These are phyloP conservation scores for Lontra canadensis DNA, from an alignment of 2,113 vertebrate genomes.

Conservation along the genomic window DNA sequence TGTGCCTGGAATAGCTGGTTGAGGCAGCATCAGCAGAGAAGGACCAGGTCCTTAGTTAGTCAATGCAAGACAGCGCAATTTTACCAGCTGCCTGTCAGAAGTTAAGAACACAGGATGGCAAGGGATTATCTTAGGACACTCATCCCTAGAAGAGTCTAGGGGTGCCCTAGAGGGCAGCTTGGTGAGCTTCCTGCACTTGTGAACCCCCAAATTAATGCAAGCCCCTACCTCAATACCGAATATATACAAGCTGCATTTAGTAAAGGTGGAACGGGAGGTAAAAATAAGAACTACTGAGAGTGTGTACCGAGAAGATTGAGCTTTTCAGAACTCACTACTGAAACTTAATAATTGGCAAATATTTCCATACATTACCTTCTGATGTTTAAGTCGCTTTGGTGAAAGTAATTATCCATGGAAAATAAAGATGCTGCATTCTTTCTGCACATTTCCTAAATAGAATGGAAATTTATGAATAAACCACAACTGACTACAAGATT, in stretches of 20 bases:
- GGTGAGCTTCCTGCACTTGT: neutral
- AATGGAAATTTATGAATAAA: neutral
- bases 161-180: neutral
- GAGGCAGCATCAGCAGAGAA: neutral
- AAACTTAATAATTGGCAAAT: neutral
- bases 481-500: neutral
- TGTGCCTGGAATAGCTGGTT: neutral
- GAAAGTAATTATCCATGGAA: neutral
- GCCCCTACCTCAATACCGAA: neutral
- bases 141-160: neutral
- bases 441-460: neutral
- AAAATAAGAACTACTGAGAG: neutral
- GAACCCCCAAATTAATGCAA: neutral
- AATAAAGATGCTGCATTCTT: neutral
- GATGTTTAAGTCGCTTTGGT: neutral
- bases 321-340: neutral
- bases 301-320: neutral
- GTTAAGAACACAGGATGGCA: neutral
- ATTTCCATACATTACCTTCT: neutral
- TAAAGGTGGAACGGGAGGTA: neutral
- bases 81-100: neutral
- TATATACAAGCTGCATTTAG: neutral
- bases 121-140: neutral
- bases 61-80: neutral
- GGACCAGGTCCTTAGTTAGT: neutral